phyloP scores from a whole-genome alignment of 2,888 invertebrate species.

The Drosophila helvetica region DNA sequence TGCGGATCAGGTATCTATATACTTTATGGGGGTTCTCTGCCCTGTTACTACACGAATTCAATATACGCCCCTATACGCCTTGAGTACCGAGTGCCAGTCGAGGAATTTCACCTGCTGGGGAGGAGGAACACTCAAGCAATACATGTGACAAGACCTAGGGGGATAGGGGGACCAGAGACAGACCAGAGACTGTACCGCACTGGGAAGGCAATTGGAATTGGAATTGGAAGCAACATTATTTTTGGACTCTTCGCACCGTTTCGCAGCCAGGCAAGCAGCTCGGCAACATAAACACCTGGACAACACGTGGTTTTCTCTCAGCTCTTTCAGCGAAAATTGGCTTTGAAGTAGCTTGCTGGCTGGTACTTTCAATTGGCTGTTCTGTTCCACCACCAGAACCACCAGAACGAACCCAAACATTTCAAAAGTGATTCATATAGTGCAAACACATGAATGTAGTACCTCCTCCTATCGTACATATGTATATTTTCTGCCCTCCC shows the following conservation, averaged over 20 bases:
- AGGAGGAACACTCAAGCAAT: background rate
- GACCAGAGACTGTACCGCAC: constrained; percentile 2
- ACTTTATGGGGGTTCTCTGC: too few species aligned
- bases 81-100: constrained; percentile 1
- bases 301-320: constrained; percentile 67
- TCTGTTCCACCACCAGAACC: background rate
- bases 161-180: background rate
- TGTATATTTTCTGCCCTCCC: background rate
- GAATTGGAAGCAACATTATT: constrained; percentile 15
- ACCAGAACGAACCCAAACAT: constrained; percentile 11
- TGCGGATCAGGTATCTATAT: too few species aligned
- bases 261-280: background rate
- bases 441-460: constrained; percentile 31
- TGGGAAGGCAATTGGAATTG: background rate
- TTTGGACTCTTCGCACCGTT: constrained; percentile 32
- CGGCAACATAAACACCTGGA: constrained; percentile 71
- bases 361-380: constrained; percentile 44
- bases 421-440: constrained; percentile 40
- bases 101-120: constrained; percentile 28
- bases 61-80: background rate
- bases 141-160: constrained; percentile 23
- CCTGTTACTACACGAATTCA: too few species aligned
- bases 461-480: constrained; percentile 1
- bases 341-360: constrained; percentile 66
- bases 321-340: constrained; percentile 40